These are phyloP conservation scores for Ginglymostoma cirratum DNA, from an alignment of 2,113 vertebrate genomes.

Conservation along the genomic window DNA sequence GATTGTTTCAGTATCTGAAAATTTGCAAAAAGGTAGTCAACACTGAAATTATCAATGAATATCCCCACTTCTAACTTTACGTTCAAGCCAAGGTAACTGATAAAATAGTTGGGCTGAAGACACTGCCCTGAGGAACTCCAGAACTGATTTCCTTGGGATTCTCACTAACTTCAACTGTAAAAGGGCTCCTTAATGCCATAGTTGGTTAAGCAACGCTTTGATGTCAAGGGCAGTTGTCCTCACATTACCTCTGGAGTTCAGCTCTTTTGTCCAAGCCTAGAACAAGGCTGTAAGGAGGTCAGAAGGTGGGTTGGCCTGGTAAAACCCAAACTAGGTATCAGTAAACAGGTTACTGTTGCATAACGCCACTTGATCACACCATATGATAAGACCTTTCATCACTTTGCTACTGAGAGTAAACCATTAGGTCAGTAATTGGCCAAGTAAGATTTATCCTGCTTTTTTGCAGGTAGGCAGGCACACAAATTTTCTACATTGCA, in stretches of 20 bases:
- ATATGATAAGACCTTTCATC: background rate
- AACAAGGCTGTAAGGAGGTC: background rate
- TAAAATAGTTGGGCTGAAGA: background rate
- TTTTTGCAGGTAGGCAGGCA: background rate
- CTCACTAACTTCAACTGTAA: background rate
- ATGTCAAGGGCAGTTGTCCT: too few species aligned
- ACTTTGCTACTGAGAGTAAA: background rate
- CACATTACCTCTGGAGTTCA: too few species aligned
- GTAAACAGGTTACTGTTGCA: background rate
- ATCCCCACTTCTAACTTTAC: background rate
- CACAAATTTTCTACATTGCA: background rate
- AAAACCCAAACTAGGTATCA: background rate
- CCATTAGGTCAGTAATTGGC: background rate
- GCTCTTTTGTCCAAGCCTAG: too few species aligned
- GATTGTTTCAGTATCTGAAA: background rate
- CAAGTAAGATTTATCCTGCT: background rate
- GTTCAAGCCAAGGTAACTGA: background rate
- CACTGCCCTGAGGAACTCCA: background rate
- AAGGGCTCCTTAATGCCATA: background rate
- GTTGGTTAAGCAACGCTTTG: too few species aligned
- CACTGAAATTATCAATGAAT: background rate
- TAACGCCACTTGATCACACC: background rate
- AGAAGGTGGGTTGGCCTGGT: too few species aligned
- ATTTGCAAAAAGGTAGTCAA: background rate
- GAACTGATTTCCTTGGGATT: background rate